These are phyloP conservation scores for Lophotis ruficrista DNA, from an alignment of 2,113 vertebrate species.

Conservation along the genomic window DNA sequence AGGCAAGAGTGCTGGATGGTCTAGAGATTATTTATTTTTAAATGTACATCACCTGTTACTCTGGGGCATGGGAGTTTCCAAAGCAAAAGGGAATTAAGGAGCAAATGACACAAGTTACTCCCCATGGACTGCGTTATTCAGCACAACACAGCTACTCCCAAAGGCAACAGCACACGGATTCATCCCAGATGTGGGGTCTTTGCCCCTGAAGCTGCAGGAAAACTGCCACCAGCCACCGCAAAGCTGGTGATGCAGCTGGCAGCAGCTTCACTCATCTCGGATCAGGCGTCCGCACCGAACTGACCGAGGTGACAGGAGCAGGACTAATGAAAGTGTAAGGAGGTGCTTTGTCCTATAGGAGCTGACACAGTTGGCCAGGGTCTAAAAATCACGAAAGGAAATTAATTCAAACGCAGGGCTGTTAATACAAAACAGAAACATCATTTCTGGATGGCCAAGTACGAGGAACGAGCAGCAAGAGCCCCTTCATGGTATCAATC, in stretches of 20 bases:
- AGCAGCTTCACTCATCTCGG: neutral
- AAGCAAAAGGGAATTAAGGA: neutral
- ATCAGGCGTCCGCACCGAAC: neutral
- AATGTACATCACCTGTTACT: neutral
- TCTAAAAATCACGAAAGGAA: neutral
- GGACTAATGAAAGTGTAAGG: neutral
- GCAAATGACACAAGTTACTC: neutral
- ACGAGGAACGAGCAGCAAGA: neutral
- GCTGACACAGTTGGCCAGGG: neutral
- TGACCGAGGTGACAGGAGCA: neutral
- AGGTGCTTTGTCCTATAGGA: neutral
- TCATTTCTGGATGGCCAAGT: neutral
- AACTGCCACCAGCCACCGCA: neutral
- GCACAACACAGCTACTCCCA: neutral
- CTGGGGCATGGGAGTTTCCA: neutral
- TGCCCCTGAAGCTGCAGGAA: neutral
- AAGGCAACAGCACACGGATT: neutral
- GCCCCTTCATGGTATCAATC: neutral
- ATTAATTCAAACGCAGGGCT: neutral
- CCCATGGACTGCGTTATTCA: neutral
- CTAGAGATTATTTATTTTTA: neutral
- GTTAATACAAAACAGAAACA: neutral
- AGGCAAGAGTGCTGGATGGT: neutral
- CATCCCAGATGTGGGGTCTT: rapidly evolving
- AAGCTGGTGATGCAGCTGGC: neutral